A percentile compares a stretch with the other conserved stretches of the same genome.
Evolutionary conservation across 2,113 vertebrate species (phyloP).

Genomic region (Pongo abelii): DNA sequence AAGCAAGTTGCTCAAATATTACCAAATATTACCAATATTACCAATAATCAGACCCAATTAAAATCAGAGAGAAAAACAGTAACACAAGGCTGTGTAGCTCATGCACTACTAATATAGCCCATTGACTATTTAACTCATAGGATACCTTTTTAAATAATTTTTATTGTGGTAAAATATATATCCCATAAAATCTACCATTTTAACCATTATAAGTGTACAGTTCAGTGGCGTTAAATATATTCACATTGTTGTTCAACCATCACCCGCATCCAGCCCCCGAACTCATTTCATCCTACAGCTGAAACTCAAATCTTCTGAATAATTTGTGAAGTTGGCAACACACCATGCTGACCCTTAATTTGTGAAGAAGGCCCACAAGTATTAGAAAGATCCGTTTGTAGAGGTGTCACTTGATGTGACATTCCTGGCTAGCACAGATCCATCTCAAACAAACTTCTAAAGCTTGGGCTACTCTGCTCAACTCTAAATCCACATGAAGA

Average conservation of each 20-base stretch:
- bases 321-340: neutral
- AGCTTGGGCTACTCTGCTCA: neutral
- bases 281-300: neutral
- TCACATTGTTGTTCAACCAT: neutral
- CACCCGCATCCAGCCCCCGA: too few relatives aligned
- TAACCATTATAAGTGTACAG: neutral
- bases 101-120: neutral
- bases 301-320: neutral
- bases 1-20: neutral
- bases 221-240: neutral
- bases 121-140: too few relatives aligned
- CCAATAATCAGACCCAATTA: neutral
- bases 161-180: neutral
- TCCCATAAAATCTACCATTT: neutral
- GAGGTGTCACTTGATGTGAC: neutral
- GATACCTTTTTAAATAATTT: neutral
- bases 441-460: neutral
- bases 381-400: neutral
- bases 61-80: neutral
- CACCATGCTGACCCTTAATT: neutral
- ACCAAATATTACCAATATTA: too few relatives aligned
- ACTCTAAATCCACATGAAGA: neutral
- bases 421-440: neutral
- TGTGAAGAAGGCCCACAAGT: neutral
- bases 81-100: neutral